These are phyloP conservation scores for Matsumyia berberina DNA, from an alignment of 2,888 invertebrate species.

Conservation along the genomic window DNA sequence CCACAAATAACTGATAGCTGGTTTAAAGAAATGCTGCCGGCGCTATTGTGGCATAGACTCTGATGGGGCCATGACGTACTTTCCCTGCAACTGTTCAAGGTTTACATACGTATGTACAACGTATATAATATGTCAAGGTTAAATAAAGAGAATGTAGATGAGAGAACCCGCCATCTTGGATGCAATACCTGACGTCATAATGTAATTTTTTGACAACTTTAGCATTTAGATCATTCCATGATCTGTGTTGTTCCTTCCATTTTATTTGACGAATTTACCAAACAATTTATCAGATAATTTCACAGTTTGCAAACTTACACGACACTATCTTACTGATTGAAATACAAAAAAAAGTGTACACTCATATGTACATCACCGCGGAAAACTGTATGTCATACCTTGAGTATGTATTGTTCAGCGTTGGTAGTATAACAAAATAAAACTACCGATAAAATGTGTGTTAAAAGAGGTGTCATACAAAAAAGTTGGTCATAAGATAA, in stretches of 20 bases:
- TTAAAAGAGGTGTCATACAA: conserved; percentile 42
- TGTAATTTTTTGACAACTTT: background rate
- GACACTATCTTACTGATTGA: background rate
- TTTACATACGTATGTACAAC: no score
- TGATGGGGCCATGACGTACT: no score
- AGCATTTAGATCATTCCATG: no score
- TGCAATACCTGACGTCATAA: background rate
- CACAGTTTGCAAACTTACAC: background rate
- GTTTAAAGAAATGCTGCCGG: no score
- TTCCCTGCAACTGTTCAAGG: no score
- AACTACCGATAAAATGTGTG: conserved; percentile 40
- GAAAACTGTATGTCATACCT: conserved; percentile 30
- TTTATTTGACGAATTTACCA: background rate
- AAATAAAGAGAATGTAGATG: no score
- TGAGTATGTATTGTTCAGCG: conserved; percentile 33
- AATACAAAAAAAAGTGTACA: background rate
- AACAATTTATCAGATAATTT: conserved; percentile 3
- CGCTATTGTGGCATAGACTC: no score
- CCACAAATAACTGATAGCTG: no score
- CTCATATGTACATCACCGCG: background rate
- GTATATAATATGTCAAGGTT: no score
- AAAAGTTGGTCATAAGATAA: conserved; percentile 44
- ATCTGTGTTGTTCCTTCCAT: background rate
- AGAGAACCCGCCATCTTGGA: background rate
- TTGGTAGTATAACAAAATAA: conserved; percentile 22